Base-by-base conservation (phyloP, 2,888 invertebrate genomes). In the Dyspetes luteomarginatus region DNA sequence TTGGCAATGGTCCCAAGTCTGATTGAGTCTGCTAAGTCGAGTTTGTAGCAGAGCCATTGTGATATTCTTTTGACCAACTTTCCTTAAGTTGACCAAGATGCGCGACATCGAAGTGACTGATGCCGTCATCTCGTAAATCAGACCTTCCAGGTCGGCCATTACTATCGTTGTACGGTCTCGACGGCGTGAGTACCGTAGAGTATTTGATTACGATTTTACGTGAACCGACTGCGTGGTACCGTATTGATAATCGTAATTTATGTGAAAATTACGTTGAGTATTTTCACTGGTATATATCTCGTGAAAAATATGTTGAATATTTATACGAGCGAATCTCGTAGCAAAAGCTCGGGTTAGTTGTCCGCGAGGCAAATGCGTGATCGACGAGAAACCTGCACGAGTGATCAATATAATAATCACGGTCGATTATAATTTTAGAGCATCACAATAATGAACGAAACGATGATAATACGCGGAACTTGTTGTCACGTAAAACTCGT, bases 181-280 rank as follows among this genome's bases (percentile, higher is more conserved):
- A 73, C 73, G 62, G 73, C 73, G 62, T 73, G 73, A 28, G 55
- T 73, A 55, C 73, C 43, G 55, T 64, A 52, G 19, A n/a, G 26
- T 4, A 17, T 48, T 28, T 7, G 12, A 24, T n/a, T 55, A 41
- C 48, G 48, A 60, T 15, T 28, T 5, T 30, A 17, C 30, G 45
- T 45, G 69, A 12, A 12, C 36, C 50, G 45, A 50, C 58, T 71
- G 58, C 58, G 71, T 60, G 50, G 58, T 60, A 7, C 55, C 43
- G 56, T 1, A 52, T 12, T 36, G 36, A 36, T 36, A 2, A 1
- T 36, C 36, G 36, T 36, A 36, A 2, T 36, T 36, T 36, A 2
- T 9, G 15, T 58, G 36, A 28, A 17, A 58, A 58, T 28, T 17
- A 36, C 36, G 58, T 55, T 26, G 22, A 58, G 28, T 36, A 2